Evolutionary conservation across 2,113 vertebrate genomes (phyloP).

Genomic region (Amphiprion ocellaris): DNA sequence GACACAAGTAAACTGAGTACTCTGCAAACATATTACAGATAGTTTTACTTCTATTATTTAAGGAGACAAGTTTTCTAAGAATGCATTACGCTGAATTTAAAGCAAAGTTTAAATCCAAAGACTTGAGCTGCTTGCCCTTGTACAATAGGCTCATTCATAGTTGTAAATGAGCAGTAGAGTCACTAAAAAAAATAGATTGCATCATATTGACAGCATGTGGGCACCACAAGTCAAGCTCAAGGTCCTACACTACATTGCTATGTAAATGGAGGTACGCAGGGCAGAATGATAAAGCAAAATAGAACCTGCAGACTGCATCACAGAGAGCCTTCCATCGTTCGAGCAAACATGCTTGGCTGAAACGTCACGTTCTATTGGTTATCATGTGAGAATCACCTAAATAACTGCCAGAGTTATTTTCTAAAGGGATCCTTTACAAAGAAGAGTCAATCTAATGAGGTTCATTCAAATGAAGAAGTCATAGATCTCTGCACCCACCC

Average conservation of each 20-base stretch:
- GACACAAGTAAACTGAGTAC: slow-evolving; percentile 32
- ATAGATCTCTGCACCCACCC: slow-evolving; percentile 84
- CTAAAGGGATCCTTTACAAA: slow-evolving; percentile 82
- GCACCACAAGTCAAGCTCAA: slow-evolving; percentile 68
- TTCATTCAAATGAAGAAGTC: slow-evolving; percentile 85
- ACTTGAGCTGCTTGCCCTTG: slow-evolving; percentile 40
- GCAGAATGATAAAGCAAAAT: slow-evolving; percentile 69
- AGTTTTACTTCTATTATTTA: slow-evolving; percentile 38
- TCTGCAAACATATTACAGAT: slow-evolving; percentile 2
- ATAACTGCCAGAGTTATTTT: slow-evolving; percentile 82
- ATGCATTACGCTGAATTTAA: slow-evolving; percentile 44
- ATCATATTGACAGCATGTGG: slow-evolving; percentile 64
- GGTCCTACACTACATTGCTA: slow-evolving; percentile 67
- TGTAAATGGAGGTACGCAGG: slow-evolving; percentile 65
- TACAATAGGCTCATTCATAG: slow-evolving; percentile 45
- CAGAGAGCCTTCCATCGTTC: slow-evolving; percentile 56
- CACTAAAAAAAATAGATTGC: slow-evolving; percentile 52
- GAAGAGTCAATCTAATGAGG: slow-evolving; percentile 84
- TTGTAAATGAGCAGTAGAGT: slow-evolving; percentile 55
- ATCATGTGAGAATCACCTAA: slow-evolving; percentile 79
- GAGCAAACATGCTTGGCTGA: slow-evolving; percentile 73
- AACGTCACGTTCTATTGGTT: slow-evolving; percentile 80
- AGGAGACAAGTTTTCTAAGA: slow-evolving; percentile 40
- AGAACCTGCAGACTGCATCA: slow-evolving; percentile 56
- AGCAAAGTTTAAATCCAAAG: slow-evolving; percentile 33